These are phyloP conservation scores for Pantelozetes paolii DNA, from an alignment of 2,888 invertebrate genomes.

Conservation along the genomic window DNA sequence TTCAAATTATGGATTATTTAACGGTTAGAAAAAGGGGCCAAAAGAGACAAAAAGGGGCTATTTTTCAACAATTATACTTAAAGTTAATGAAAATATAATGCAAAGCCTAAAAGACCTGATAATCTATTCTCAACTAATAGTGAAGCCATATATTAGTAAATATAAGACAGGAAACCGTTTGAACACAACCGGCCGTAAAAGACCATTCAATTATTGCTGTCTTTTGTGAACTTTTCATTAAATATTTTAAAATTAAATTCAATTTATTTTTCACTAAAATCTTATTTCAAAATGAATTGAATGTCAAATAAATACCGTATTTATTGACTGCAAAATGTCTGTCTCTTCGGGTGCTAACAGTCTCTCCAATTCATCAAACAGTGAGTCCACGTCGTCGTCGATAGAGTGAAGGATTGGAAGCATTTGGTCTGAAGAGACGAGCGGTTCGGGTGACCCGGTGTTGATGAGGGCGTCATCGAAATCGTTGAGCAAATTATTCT, in stretches of 20 bases:
- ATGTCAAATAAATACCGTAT: constrained; percentile 13
- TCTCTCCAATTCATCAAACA: constrained; percentile 40
- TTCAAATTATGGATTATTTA: not conserved
- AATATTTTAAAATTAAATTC: not conserved
- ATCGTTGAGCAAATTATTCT: constrained; percentile 25
- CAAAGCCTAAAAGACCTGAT: constrained; percentile 1
- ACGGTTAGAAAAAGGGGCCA: not conserved
- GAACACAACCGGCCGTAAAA: not conserved
- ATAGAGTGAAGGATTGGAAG: constrained; percentile 24
- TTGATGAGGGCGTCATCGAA: constrained; percentile 11
- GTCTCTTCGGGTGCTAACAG: constrained; percentile 29
- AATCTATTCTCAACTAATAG: not conserved
- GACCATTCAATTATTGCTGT: not conserved
- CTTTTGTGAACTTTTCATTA: not conserved
- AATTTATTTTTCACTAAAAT: not conserved
- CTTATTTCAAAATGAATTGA: not conserved
- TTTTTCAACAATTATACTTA: not conserved
- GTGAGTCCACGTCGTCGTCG: constrained; percentile 38
- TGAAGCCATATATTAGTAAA: not conserved
- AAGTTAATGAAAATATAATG: not conserved
- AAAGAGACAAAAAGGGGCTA: too few species aligned
- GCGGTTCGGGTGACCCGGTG: not conserved
- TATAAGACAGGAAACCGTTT: not conserved
- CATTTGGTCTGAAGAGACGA: constrained; percentile 24
- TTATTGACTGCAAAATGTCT: constrained; percentile 4